These are phyloP conservation scores for Agrotis puta DNA, from an alignment of 2,888 invertebrate genomes.

Conservation along the genomic window DNA sequence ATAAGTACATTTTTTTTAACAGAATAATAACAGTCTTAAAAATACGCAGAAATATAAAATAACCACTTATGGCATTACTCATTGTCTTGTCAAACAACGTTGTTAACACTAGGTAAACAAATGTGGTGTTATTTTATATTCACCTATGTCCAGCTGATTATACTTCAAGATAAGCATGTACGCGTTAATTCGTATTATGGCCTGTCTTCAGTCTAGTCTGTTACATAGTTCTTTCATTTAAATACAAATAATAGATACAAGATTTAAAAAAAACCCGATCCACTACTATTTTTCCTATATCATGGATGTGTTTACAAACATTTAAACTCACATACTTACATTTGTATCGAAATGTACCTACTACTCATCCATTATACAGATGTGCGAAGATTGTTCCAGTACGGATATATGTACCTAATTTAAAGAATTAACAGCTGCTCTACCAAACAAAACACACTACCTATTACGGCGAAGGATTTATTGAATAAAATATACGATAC, in stretches of 20 bases:
- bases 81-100: constrained; percentile 17
- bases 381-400: too few species aligned
- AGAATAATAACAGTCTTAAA: neutral
- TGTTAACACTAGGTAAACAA: constrained; percentile 5
- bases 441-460: neutral
- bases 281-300: too few species aligned
- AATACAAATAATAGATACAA: neutral
- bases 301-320: too few species aligned
- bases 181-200: constrained; percentile 1
- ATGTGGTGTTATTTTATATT: constrained; percentile 13
- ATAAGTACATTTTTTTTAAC: neutral
- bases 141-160: constrained; percentile 21
- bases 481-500: too few species aligned
- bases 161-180: constrained; percentile 10
- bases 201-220: neutral
- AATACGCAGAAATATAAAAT: neutral
- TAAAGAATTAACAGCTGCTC: constrained; percentile 4
- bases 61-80: neutral
- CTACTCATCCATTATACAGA: too few species aligned
- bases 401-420: neutral
- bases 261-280: too few species aligned
- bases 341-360: too few species aligned
- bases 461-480: neutral
- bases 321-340: too few species aligned
- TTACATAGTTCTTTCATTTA: neutral